phyloP scores from a whole-genome alignment of 2,888 invertebrate genomes.

The Malthinus flaveolus region DNA sequence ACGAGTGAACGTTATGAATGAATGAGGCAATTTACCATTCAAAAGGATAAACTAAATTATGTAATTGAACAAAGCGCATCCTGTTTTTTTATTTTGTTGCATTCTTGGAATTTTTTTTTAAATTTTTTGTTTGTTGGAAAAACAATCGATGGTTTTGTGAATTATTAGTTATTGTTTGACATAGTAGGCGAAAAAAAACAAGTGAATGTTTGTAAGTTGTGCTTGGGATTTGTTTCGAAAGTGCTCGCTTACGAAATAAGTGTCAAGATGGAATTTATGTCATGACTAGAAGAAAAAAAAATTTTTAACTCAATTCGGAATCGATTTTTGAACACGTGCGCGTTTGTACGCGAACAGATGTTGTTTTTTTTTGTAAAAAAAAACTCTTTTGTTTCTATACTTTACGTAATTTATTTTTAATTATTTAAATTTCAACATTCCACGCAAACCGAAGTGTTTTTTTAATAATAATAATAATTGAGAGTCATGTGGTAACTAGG shows the following conservation, averaged over 20 bases:
- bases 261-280: too few species aligned
- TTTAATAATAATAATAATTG: conserved; percentile 11
- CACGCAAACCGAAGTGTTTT: conserved; percentile 8
- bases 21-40: conserved; percentile 11
- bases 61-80: conserved; percentile 11
- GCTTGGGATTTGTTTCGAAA: too few species aligned
- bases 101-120: conserved; percentile 6
- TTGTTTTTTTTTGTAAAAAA: neutral
- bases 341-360: neutral
- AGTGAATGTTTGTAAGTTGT: too few species aligned
- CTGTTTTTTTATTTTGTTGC: conserved; percentile 5
- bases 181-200: too few species aligned
- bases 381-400: neutral
- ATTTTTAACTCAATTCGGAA: too few species aligned
- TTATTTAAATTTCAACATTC: conserved; percentile 8
- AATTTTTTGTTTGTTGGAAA: neutral
- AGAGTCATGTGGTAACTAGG: conserved; percentile 12
- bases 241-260: too few species aligned
- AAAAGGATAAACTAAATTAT: conserved; percentile 9
- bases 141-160: neutral
- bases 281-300: too few species aligned
- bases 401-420: neutral
- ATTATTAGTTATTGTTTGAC: too few species aligned
- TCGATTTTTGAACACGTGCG: neutral
- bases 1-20: conserved; percentile 7